phyloP scores from a whole-genome alignment of 2,888 invertebrate species.

The Dermolepida albohirtum region DNA sequence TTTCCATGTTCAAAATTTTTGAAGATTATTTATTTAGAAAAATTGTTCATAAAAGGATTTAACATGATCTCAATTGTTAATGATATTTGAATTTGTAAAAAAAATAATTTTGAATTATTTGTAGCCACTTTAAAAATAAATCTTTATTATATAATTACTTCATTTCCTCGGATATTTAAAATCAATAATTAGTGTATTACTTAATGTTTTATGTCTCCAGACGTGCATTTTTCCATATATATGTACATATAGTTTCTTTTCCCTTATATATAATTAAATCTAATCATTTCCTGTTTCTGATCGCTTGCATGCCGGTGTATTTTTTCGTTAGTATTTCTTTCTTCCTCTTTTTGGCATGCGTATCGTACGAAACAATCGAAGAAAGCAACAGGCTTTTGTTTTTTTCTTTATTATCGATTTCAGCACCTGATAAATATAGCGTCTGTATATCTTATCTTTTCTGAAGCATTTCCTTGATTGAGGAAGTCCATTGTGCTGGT shows the following conservation, averaged over 20 bases:
- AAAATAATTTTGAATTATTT: too few species aligned
- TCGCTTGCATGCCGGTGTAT: not conserved
- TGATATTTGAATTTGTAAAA: too few species aligned
- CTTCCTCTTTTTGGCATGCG: not conserved
- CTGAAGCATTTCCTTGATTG: conserved; percentile 50
- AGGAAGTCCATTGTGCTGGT: conserved; percentile 60
- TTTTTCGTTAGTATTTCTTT: not conserved
- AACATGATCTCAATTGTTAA: too few species aligned
- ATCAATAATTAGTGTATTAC: too few species aligned
- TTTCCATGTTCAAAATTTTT: too few species aligned
- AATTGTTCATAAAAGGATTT: too few species aligned
- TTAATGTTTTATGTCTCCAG: too few species aligned
- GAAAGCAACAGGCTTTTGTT: conserved; percentile 17
- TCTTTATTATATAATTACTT: too few species aligned
- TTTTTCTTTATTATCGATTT: conserved; percentile 31
- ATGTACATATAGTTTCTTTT: not conserved
- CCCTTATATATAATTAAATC: conserved; percentile 11
- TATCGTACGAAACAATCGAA: not conserved
- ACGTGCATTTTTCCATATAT: not conserved
- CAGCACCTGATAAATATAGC: conserved; percentile 10
- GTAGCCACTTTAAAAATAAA: too few species aligned
- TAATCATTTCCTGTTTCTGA: conserved; percentile 14
- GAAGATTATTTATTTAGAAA: too few species aligned
- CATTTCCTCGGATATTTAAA: too few species aligned
- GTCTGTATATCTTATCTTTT: conserved; percentile 19